A percentile compares a stretch with the other conserved stretches of the same genome.
phyloP scores from a whole-genome alignment of 1,140 invertebrate genomes.

The Vanessa atalanta region DNA sequence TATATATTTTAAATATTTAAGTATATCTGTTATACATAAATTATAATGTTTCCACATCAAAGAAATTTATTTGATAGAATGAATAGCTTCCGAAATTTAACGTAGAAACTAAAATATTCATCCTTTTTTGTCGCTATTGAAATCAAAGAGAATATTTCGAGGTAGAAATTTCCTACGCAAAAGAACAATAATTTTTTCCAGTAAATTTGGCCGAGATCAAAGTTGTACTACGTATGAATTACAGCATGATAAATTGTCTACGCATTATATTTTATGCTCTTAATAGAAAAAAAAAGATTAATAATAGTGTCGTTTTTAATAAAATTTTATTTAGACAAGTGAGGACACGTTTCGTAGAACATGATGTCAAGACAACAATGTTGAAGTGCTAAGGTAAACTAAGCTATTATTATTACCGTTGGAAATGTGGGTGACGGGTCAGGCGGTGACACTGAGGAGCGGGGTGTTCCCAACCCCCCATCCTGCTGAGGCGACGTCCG shows the following conservation, averaged over 20 bases:
- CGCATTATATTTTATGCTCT: no score
- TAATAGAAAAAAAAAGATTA: no score
- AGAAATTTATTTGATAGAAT: background rate
- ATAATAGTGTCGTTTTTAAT: background rate
- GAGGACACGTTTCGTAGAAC: background rate
- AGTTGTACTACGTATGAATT: background rate
- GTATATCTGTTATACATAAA: no score
- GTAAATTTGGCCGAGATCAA: background rate
- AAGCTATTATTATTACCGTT: slow-evolving; percentile 64
- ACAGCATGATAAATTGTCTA: no score
- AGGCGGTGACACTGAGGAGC: slow-evolving; percentile 68
- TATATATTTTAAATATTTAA: no score
- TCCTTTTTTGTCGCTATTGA: background rate
- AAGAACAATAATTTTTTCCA: background rate
- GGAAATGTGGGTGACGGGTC: slow-evolving; percentile 81
- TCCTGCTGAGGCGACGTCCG: slow-evolving; percentile 87
- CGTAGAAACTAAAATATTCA: slow-evolving; percentile 24
- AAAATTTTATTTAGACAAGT: background rate
- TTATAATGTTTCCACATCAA: background rate
- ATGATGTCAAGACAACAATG: slow-evolving; percentile 11
- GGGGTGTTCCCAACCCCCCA: slow-evolving; percentile 79
- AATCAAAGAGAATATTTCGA: slow-evolving; percentile 21
- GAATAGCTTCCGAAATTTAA: slow-evolving; percentile 19
- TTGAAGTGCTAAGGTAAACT: slow-evolving; percentile 15
- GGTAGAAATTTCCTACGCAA: background rate